Conservation (phyloP, 2,113 vertebrate genomes). For the Prunella fulvescens region DNA sequence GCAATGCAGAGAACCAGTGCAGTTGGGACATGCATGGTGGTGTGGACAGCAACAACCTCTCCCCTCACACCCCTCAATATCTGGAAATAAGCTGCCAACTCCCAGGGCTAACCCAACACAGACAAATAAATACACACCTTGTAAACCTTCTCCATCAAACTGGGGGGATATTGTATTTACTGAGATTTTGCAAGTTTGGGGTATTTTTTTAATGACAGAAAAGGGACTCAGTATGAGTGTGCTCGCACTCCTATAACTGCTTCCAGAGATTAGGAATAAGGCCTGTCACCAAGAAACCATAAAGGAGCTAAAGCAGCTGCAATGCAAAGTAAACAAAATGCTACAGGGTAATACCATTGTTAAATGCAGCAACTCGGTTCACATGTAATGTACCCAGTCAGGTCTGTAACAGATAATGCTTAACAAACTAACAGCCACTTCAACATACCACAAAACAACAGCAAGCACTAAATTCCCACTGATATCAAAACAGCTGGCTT, state of each 20-base stretch:
- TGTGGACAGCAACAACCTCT: not conserved
- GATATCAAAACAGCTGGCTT: not conserved
- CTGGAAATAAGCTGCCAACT: not conserved
- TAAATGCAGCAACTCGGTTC: not conserved
- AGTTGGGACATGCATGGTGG: accelerated
- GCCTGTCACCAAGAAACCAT: not conserved
- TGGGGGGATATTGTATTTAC: not conserved
- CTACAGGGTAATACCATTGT: not conserved
- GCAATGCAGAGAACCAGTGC: not conserved
- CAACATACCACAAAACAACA: not conserved
- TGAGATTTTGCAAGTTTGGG: not conserved
- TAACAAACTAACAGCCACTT: not conserved
- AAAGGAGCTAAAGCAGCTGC: not conserved
- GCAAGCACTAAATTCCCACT: not conserved
- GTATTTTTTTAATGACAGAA: not conserved
- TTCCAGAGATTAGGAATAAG: not conserved
- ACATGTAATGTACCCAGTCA: not conserved
- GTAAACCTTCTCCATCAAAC: not conserved
- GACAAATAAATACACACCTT: not conserved
- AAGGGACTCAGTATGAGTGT: not conserved
- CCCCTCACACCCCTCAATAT: too few species aligned
- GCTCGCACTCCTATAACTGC: not conserved
- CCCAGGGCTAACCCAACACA: not conserved
- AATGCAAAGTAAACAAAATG: not conserved
- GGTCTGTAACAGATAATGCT: not conserved